A percentile compares a stretch with the other conserved stretches of the same genome.
Evolutionary conservation across 2,888 invertebrate species (phyloP).

Genomic region (Lasioglossum marginatum): DNA sequence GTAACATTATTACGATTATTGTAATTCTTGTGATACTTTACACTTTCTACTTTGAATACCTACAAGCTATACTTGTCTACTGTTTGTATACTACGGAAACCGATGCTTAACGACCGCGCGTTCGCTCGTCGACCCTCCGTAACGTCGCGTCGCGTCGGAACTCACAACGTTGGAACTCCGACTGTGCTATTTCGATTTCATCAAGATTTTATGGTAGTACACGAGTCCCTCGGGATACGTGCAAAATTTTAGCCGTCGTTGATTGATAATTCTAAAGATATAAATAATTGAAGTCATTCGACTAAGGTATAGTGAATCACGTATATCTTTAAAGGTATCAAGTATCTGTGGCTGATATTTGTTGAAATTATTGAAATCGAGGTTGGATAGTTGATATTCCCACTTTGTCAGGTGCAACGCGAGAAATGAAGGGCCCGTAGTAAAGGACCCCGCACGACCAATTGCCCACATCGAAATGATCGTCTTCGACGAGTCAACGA

Average conservation of each 20-base stretch:
- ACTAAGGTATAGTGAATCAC: background rate
- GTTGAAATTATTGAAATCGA: background rate
- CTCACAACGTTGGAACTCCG: background rate
- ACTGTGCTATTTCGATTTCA: background rate
- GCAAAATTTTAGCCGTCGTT: background rate
- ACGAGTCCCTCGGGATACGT: background rate
- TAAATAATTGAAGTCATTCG: background rate
- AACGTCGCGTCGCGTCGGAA: background rate
- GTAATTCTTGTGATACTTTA: slow-evolving; percentile 83
- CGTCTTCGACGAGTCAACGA: slow-evolving; percentile 71
- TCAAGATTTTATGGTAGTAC: background rate
- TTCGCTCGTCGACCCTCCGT: slow-evolving; percentile 67
- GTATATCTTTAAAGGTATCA: background rate
- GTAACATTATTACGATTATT: slow-evolving; percentile 74
- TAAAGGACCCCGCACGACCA: slow-evolving; percentile 52
- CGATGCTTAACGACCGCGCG: slow-evolving; percentile 57
- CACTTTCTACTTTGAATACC: slow-evolving; percentile 82
- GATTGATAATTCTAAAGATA: background rate
- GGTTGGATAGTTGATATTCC: background rate
- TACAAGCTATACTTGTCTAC: slow-evolving; percentile 75
- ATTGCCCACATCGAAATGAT: slow-evolving; percentile 76
- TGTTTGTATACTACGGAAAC: slow-evolving; percentile 67
- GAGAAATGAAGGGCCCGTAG: background rate
- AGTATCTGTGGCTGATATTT: background rate
- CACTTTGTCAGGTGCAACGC: background rate